Percentiles rank a stretch among this genome's conserved stretches.
Evolutionary conservation across 2,888 invertebrate species (phyloP).

Genomic region (Lissocephala sabroskyi): DNA sequence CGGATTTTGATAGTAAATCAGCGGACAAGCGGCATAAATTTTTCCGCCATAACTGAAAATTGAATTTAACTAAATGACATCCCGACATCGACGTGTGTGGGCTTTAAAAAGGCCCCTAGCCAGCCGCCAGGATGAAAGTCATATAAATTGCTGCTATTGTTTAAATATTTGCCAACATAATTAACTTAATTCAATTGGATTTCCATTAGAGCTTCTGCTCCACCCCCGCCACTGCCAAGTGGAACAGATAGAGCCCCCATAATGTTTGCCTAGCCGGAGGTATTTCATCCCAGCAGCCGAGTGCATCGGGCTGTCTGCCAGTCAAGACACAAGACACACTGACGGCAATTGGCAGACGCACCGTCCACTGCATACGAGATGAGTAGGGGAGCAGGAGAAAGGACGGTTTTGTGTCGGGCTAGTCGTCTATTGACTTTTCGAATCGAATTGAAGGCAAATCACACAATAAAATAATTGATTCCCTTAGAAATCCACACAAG

Average conservation of each 20-base stretch:
- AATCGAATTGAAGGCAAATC: conserved; percentile 58
- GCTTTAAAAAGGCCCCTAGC: too few species aligned
- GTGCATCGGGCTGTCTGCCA: conserved; percentile 6
- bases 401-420: neutral
- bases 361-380: conserved; percentile 52
- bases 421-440: conserved; percentile 50
- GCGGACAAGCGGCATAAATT: neutral
- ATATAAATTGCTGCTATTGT: conserved; percentile 66
- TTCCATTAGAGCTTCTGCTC: conserved; percentile 65
- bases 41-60: neutral
- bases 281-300: conserved; percentile 13
- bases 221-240: conserved; percentile 29
- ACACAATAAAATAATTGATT: conserved; percentile 66
- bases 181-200: conserved; percentile 73
- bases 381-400: conserved; percentile 25
- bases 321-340: conserved; percentile 11
- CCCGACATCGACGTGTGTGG: too few species aligned
- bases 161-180: conserved; percentile 72
- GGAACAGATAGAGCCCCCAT: neutral
- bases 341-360: conserved; percentile 18
- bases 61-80: neutral
- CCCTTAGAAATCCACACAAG: conserved; percentile 57
- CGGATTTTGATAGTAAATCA: neutral
- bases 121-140: conserved; percentile 36
- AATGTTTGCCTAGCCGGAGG: conserved; percentile 57